Percentiles rank a stretch among this genome's conserved stretches.
Evolutionary conservation across 2,113 vertebrate species (phyloP).

Genomic region (Egretta garzetta): DNA sequence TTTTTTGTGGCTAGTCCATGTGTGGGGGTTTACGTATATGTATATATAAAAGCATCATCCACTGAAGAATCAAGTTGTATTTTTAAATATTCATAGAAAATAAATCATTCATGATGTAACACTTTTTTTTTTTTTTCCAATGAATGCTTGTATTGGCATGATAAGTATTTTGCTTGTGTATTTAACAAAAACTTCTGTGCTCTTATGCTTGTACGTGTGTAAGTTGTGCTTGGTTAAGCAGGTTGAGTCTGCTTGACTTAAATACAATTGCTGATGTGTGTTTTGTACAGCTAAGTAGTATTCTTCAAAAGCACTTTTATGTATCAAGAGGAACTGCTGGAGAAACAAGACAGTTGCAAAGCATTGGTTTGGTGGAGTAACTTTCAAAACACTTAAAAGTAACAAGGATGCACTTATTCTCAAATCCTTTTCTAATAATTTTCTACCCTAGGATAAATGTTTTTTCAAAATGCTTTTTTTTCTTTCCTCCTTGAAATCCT

Average conservation of each 20-base stretch:
- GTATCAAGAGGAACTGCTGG: neutral
- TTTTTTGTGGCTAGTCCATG: neutral
- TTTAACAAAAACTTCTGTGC: neutral
- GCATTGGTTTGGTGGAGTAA: neutral
- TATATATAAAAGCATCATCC: neutral
- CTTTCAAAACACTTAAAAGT: neutral
- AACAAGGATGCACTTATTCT: neutral
- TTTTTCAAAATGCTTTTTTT: neutral
- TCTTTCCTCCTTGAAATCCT: neutral
- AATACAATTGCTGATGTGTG: neutral
- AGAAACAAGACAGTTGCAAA: neutral
- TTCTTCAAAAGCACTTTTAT: neutral
- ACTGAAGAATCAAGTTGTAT: neutral
- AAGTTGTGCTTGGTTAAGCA: neutral
- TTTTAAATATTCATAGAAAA: neutral
- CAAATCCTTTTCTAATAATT: neutral
- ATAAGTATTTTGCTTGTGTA: neutral
- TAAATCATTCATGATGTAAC: neutral
- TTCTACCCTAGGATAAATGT: neutral
- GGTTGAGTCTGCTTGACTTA: neutral
- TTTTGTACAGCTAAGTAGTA: neutral
- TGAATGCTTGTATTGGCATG: neutral
- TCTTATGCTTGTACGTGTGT: neutral
- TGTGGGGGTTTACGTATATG: neutral
- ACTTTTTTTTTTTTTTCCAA: neutral